Evolutionary conservation across 92 coral and sea anemone genomes (phyloP), one percentile per base, ranked within the genome.

Genomic region (Hydrozoanthus gracilis): DNA sequence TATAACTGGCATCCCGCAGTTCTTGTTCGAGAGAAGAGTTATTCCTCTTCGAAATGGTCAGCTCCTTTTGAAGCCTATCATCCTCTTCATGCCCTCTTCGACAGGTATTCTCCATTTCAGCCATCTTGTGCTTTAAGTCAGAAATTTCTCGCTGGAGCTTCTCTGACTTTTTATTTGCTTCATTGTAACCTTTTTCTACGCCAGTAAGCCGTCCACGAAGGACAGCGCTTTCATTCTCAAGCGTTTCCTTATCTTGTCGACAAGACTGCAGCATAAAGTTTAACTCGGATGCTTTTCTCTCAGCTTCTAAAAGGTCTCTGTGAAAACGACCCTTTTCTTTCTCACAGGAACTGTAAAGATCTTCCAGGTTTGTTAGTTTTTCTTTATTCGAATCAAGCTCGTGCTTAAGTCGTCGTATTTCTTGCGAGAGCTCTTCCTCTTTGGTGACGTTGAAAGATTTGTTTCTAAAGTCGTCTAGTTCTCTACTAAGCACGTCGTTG

Each of bases 381-480:
- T 92, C 95, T 15, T 84, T 73, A 44, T 71, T 86, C 7, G 83
- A 18, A 65, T 91, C 92, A 8, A 96, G 87, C 20, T 96, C 98
- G 67, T 86, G 82, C 78, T 77, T 79, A 17, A 95, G 17, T 45
- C 82, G 83, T 56, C 78, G 15, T 5, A 79, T 76, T 20, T 92
- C 90, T 13, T 91, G 46, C 55, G 52, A 11, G 12, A 71, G 13
- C 7, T 87, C 88, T 56, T 75, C 67, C 44, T 58, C 84, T 35
- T n/a, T 4, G 0, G 48, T 18, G 20, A 45, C 45, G 12, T 74
- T 48, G 15, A 73, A 52, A n/a, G 82, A 10, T 16, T 56, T 86
- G 56, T 76, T 92, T 13, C 87, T 86, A 61, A 65, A 60, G 14
- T 51, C 72, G 7, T 35, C 51, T 46, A 88, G 86, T 15, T 90